These are phyloP conservation scores for Typhlichthys subterraneus DNA, from an alignment of 2,797 vertebrate species.

Conservation along the genomic window DNA sequence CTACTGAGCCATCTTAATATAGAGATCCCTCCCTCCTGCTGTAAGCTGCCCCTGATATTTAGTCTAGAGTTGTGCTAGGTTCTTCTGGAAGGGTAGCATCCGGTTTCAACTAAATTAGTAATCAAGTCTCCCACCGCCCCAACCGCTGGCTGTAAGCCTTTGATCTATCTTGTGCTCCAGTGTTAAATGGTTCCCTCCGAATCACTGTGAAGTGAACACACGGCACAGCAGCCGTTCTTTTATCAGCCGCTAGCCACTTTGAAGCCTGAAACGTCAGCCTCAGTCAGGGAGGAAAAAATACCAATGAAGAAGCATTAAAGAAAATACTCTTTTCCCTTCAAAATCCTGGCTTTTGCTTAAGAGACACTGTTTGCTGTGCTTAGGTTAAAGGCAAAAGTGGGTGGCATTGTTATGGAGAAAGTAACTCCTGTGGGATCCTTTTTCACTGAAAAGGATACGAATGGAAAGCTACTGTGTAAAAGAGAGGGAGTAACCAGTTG, in stretches of 20 bases:
- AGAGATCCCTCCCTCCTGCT: constrained; percentile 19
- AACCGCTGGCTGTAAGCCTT: constrained; percentile 52
- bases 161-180: constrained; percentile 58
- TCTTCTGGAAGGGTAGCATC: constrained; percentile 38
- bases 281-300: constrained; percentile 35
- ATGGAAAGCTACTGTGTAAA: neutral
- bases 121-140: constrained; percentile 52
- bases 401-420: neutral
- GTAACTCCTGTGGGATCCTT: neutral
- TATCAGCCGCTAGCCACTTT: constrained; percentile 59
- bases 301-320: constrained; percentile 7
- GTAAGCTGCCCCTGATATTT: constrained; percentile 34
- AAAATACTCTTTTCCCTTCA: neutral
- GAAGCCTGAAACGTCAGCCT: constrained; percentile 42
- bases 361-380: neutral
- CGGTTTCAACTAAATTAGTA: constrained; percentile 66
- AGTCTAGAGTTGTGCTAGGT: constrained; percentile 44
- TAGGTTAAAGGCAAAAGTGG: neutral
- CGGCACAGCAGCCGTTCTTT: constrained; percentile 54
- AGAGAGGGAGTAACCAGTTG: neutral
- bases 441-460: constrained; percentile 1
- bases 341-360: neutral
- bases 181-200: constrained; percentile 64
- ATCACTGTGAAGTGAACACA: constrained; percentile 57
- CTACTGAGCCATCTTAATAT: constrained; percentile 39